Evolutionary conservation across 2,113 vertebrate species (phyloP), one percentile per base, ranked within the genome.

Genomic region (Fulica atra): DNA sequence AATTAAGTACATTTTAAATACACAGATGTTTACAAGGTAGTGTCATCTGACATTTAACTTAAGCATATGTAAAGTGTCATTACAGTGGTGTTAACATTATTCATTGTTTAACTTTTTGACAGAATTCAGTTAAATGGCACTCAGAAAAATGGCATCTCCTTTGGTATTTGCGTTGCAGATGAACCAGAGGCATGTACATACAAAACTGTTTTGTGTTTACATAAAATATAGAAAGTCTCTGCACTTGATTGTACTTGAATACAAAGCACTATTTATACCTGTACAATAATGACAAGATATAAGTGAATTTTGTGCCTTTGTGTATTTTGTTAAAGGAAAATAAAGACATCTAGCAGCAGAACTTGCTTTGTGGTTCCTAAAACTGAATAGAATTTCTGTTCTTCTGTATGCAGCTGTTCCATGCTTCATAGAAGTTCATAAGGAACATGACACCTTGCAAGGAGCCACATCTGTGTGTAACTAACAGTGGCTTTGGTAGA

Each of bases 211-310:
- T 98, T 97, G 98, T 98, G 98, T 98, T 98, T 98, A 98, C 98
- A 98, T 97, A 95, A 97, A 96, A 97, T 93, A 97, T 97, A 97
- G 98, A 97, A 97, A 97, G 94, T 97, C 46, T 97, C 95, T 98
- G 95, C 97, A 98, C 97, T 98, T 98, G 97, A 98, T 98, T 98
- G 98, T 98, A 98, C 98, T 98, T 98, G 97, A 98, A 98, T 98
- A 97, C 95, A 89, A 96, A 98, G 84, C 93, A 94, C 97, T 98
- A 98, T 98, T 98, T 98, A 98, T 98, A 98, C 86, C 92, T 98
- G 97, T 98, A 98, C 93, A 95, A 95, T 97, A 98, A 97, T 97
- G 90, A 97, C 85, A 86, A 96, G 57, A 96, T 97, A 95, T 73
- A 95, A 97, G 95, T 98, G 95, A 96, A 97, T 97, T 97, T 97